Evolutionary conservation across 2,888 invertebrate genomes (phyloP).

Genomic region (Neuroscelio doddi): DNA sequence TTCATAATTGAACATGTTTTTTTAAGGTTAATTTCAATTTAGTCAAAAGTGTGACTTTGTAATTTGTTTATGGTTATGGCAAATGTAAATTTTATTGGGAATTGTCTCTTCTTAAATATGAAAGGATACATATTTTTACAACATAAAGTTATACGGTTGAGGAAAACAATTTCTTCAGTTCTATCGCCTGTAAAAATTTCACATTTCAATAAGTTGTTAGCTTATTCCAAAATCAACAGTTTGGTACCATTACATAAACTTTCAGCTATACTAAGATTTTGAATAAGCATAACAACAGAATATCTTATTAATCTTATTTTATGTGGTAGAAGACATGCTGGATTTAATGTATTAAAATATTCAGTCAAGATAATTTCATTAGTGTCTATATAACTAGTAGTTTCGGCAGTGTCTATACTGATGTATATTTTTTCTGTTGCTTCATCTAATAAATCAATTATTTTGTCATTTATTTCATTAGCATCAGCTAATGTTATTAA

Average conservation of each 20-base stretch:
- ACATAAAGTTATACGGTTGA: constrained; percentile 20
- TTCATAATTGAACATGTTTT: constrained; percentile 41
- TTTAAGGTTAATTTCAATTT: constrained; percentile 33
- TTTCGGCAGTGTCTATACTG: constrained; percentile 25
- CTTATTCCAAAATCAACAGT: too few relatives aligned
- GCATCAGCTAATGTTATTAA: constrained; percentile 33
- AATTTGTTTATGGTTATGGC: constrained; percentile 45
- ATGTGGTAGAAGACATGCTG: constrained; percentile 16
- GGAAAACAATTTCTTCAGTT: constrained; percentile 18
- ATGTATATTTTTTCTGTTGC: constrained; percentile 25
- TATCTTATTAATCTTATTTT: constrained; percentile 14
- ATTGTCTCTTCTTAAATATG: constrained; percentile 35
- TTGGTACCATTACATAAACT: constrained; percentile 21
- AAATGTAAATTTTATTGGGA: constrained; percentile 41
- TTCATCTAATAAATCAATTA: constrained; percentile 24
- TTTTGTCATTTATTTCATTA: too few relatives aligned
- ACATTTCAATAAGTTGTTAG: too few relatives aligned
- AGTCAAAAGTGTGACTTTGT: constrained; percentile 39
- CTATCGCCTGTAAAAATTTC: constrained; percentile 25
- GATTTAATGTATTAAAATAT: constrained; percentile 21
- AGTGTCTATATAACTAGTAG: constrained; percentile 14
- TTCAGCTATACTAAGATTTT: constrained; percentile 17
- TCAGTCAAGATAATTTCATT: constrained; percentile 21
- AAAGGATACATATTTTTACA: constrained; percentile 18
- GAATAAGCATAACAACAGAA: constrained; percentile 14